A percentile compares a stretch with the other conserved stretches of the same genome.
Evolutionary conservation across 2,797 vertebrate species (phyloP).

Genomic region (Xyrichtys novacula): DNA sequence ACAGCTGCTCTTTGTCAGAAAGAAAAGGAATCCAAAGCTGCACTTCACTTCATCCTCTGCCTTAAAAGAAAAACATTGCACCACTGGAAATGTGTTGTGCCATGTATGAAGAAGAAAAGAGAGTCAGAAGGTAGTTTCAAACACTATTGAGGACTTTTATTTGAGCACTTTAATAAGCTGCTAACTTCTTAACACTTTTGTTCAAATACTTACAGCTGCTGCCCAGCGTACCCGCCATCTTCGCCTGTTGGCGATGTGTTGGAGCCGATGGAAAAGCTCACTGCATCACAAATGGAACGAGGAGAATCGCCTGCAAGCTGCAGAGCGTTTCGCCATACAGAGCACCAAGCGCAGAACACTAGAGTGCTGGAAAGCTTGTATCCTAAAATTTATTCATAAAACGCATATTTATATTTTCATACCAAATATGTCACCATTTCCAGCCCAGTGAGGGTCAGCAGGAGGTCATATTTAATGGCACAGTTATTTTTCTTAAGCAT

Average conservation of each 20-base stretch:
- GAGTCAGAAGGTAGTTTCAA: slow-evolving; percentile 72
- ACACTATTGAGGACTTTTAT: neutral
- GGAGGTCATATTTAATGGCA: neutral
- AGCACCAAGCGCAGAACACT: slow-evolving; percentile 77
- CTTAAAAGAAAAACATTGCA: slow-evolving; percentile 76
- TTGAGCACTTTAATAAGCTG: neutral
- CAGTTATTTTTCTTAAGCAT: slow-evolving; percentile 69
- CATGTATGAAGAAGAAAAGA: slow-evolving; percentile 75
- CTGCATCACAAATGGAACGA: slow-evolving; percentile 72
- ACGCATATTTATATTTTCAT: neutral
- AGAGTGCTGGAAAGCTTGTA: slow-evolving; percentile 89
- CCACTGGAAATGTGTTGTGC: slow-evolving; percentile 82
- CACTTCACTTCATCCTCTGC: slow-evolving; percentile 61
- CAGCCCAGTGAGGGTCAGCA: neutral
- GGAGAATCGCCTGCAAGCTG: slow-evolving; percentile 52
- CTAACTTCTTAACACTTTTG: neutral
- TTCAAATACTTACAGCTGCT: slow-evolving; percentile 73
- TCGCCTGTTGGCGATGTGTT: slow-evolving; percentile 68
- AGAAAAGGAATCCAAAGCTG: slow-evolving; percentile 76
- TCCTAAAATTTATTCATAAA: slow-evolving; percentile 74
- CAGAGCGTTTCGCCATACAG: slow-evolving; percentile 70
- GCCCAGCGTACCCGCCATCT: slow-evolving; percentile 63
- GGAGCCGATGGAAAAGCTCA: slow-evolving; percentile 81
- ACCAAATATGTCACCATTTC: neutral
- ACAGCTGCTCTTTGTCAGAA: slow-evolving; percentile 67